Evolutionary conservation across 2,113 vertebrate species (phyloP).

Genomic region (Myodes glareolus): DNA sequence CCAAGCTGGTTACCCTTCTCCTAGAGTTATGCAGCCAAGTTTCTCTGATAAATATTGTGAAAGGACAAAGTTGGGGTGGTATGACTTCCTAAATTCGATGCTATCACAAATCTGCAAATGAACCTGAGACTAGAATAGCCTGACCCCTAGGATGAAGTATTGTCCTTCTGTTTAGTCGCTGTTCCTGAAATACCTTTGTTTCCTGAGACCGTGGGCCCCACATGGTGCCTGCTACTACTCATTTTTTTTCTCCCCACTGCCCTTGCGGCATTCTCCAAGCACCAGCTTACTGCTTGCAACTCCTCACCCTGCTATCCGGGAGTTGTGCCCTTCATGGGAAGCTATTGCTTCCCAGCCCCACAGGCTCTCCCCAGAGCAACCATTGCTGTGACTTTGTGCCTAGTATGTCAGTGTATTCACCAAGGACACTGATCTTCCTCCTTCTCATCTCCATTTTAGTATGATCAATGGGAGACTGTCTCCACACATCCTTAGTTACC

Average conservation of each 20-base stretch:
- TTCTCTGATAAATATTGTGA: not conserved
- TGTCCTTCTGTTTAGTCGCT: constrained; percentile 37
- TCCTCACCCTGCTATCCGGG: not conserved
- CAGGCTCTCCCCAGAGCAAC: not conserved
- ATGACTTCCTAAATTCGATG: not conserved
- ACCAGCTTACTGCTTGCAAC: not conserved
- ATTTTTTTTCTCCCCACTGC: not conserved
- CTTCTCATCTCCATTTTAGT: not conserved
- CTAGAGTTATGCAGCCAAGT: not conserved
- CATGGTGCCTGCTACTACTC: rapidly evolving
- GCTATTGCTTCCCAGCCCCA: not conserved
- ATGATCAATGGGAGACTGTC: not conserved
- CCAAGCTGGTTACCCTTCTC: not conserved
- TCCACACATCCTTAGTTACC: not conserved
- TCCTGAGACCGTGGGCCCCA: not conserved
- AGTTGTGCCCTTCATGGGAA: not conserved
- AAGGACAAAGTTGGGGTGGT: not conserved
- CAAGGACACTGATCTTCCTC: not conserved
- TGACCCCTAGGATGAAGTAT: constrained; percentile 5
- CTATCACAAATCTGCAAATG: not conserved
- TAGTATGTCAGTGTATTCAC: not conserved
- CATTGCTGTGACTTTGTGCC: not conserved
- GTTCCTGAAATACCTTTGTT: constrained; percentile 55
- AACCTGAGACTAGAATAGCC: constrained; percentile 56
- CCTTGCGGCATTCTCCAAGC: not conserved